These are phyloP conservation scores for Lytechinus pictus DNA, from an alignment of 35 echinoderm and acorn worm genomes.

Conservation along the genomic window DNA sequence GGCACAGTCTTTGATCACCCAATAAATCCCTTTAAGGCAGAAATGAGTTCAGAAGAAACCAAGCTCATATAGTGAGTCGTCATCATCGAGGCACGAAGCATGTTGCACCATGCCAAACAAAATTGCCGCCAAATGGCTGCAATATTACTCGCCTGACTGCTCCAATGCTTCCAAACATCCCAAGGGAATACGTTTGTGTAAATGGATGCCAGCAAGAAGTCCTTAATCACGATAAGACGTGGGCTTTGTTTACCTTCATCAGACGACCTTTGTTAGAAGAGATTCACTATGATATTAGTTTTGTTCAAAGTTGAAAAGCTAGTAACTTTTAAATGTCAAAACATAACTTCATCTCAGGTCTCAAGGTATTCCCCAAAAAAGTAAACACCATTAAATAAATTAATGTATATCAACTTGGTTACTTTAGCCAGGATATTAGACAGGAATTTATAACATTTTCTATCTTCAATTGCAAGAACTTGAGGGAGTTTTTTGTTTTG, in stretches of 20 bases:
- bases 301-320: background rate
- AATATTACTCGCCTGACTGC: slow-evolving; percentile 37
- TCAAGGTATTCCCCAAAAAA: background rate
- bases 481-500: too few species aligned
- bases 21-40: background rate
- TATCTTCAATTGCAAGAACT: too few species aligned
- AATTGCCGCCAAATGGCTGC: slow-evolving; percentile 12
- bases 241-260: background rate
- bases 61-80: background rate
- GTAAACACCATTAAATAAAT: too few species aligned
- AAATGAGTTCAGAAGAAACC: background rate
- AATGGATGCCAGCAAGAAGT: slow-evolving; percentile 21
- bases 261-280: background rate
- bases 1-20: background rate
- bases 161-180: background rate
- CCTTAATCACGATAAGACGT: background rate
- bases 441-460: too few species aligned
- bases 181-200: background rate
- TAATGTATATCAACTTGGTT: too few species aligned
- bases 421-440: too few species aligned
- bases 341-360: background rate
- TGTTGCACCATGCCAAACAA: background rate
- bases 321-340: background rate
- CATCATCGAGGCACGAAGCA: background rate
- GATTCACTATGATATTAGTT: background rate